Evolutionary conservation across 2,797 vertebrate genomes (phyloP).

Genomic region (Phoxinus dragarum): DNA sequence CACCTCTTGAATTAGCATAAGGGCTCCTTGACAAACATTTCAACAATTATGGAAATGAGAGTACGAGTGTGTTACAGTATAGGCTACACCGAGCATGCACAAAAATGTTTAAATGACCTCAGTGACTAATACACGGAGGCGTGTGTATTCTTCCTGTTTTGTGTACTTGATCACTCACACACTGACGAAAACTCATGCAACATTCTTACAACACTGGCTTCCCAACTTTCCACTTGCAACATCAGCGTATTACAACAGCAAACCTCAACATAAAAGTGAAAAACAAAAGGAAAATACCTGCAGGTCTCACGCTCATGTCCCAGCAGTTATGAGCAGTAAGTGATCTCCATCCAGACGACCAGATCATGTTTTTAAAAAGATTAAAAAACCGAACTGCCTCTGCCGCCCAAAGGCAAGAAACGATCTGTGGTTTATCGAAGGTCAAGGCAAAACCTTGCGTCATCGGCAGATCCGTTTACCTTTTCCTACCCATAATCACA

Average conservation of each 20-base stretch:
- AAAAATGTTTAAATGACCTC: constrained; percentile 14
- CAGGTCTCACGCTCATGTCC: constrained; percentile 61
- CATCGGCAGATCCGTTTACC: constrained; percentile 54
- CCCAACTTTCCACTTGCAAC: not conserved
- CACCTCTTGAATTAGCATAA: constrained; percentile 5
- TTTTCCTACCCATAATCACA: constrained; percentile 31
- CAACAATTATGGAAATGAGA: constrained; percentile 15
- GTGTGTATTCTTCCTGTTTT: constrained; percentile 23
- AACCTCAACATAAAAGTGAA: not conserved
- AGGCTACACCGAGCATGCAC: not conserved
- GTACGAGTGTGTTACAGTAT: not conserved
- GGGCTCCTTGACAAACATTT: constrained; percentile 10
- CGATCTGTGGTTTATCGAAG: constrained; percentile 38
- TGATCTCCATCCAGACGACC: constrained; percentile 23
- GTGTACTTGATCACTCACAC: constrained; percentile 19
- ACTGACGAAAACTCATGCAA: not conserved
- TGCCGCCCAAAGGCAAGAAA: constrained; percentile 30
- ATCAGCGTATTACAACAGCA: not conserved
- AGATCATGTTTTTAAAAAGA: constrained; percentile 32
- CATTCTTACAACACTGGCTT: constrained; percentile 27
- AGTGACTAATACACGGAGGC: constrained; percentile 33
- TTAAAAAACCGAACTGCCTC: constrained; percentile 17
- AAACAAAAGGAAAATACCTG: constrained; percentile 54
- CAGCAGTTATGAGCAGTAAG: constrained; percentile 13
- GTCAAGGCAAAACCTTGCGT: constrained; percentile 40